Percentiles rank a stretch among this genome's conserved stretches.
Evolutionary conservation across 2,113 vertebrate genomes (phyloP).

Genomic region (Upupa epops): DNA sequence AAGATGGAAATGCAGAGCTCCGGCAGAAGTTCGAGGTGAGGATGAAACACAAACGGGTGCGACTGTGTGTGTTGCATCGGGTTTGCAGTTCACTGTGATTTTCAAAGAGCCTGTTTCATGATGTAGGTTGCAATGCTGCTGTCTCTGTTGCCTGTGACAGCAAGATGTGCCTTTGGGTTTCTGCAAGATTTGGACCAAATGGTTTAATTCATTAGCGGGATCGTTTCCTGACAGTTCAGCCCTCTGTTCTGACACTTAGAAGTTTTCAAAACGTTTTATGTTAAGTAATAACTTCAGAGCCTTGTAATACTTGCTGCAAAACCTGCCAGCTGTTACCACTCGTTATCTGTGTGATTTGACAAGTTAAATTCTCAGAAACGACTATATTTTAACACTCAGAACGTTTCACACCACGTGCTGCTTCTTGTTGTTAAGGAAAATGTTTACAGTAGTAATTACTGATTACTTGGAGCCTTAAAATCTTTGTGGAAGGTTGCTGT

Average conservation of each 20-base stretch:
- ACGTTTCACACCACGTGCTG: neutral
- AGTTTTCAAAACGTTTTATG: neutral
- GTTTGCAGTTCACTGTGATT: neutral
- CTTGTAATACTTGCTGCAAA: neutral
- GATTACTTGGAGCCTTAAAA: neutral
- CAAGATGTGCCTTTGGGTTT: neutral
- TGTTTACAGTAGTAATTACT: neutral
- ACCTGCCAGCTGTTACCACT: neutral
- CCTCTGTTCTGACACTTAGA: neutral
- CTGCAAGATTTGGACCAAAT: neutral
- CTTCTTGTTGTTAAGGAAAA: neutral
- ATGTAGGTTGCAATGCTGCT: neutral
- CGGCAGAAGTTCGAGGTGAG: conserved; percentile 97
- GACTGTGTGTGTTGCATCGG: too few species aligned
- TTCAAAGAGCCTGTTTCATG: neutral
- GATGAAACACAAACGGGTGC: neutral
- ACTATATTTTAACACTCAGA: neutral
- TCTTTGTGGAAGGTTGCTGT: neutral
- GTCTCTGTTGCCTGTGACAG: neutral
- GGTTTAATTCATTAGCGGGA: neutral
- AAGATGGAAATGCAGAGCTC: conserved; percentile 89
- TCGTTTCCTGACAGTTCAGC: neutral
- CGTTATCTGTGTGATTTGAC: neutral
- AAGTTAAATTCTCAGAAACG: neutral
- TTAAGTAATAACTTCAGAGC: neutral